These are phyloP conservation scores for Scaptomyza flava DNA, from an alignment of 2,888 invertebrate genomes.

Conservation along the genomic window DNA sequence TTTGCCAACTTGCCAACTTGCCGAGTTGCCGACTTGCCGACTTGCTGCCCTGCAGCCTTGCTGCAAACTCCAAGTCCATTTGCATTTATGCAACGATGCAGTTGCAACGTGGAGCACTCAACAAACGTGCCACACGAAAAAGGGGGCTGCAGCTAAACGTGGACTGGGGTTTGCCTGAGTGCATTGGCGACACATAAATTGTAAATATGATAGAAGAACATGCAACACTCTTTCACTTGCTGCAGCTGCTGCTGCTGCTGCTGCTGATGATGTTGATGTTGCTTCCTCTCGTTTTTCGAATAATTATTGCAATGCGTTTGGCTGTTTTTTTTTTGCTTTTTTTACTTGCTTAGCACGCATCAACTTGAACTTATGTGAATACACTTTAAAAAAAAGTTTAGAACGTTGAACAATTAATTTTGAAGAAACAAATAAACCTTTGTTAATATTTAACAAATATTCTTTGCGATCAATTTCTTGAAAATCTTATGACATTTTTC, in stretches of 20 bases:
- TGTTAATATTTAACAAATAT: too few species aligned
- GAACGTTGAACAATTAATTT: too few species aligned
- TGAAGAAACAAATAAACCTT: too few species aligned
- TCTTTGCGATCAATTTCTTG: background rate
- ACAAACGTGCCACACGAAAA: constrained; percentile 8
- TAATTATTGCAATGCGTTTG: constrained; percentile 53
- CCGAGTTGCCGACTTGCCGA: background rate
- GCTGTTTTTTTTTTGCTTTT: constrained; percentile 19
- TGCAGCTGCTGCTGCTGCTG: constrained; percentile 1
- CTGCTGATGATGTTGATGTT: constrained; percentile 13
- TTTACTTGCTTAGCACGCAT: constrained; percentile 24
- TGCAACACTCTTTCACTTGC: constrained; percentile 52
- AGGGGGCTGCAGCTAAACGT: constrained; percentile 15
- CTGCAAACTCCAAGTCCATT: constrained; percentile 23
- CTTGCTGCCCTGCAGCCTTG: background rate
- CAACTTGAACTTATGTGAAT: constrained; percentile 13
- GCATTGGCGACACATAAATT: constrained; percentile 77
- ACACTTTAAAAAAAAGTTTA: constrained; percentile 8
- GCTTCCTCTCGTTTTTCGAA: constrained; percentile 31
- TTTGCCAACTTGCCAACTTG: constrained; percentile 20
- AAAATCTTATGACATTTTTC: background rate
- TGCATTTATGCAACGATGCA: constrained; percentile 44
- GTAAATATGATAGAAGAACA: constrained; percentile 76
- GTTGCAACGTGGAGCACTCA: constrained; percentile 20
- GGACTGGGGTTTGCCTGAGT: constrained; percentile 47